Evolutionary conservation across 1,140 invertebrate species (phyloP), one percentile per base, ranked within the genome.

Genomic region (Caenorhabditis remanei): DNA sequence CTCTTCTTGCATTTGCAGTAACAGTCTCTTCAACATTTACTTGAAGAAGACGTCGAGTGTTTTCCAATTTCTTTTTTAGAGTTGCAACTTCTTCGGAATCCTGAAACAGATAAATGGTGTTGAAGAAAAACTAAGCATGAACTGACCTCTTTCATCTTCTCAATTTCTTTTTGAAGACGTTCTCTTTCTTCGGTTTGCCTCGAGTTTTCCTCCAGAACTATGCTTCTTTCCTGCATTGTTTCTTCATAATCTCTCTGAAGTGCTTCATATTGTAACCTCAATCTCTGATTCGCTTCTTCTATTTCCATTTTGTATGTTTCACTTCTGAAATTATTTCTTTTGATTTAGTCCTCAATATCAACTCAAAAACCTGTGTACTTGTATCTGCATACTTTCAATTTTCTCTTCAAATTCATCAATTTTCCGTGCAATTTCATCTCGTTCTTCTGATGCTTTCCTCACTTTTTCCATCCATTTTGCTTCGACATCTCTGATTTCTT

Each of bases 181-280:
- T 88, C 87, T 55, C 50, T 63, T 55, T 89, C 88, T 67, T 89
- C 88, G 4, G 46, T 55, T 13, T 90, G 65, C 5, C 88, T 83
- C 16, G 67, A 61, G 50, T 89, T 89, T 63, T 88, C 88, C 46
- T 88, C 88, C 41, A 88, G 61, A n/a, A 88, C 88, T 9, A 71
- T 88, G 63, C 84, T 88, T 56, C 86, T 43, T 41, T 88, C 88
- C 61, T 82, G 61, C 88, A 89, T 89, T 14, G 88, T 89, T 56
- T 89, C 88, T 61, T 89, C 88, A 41, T 89, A 89, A 56, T 89
- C 88, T n/a, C 71, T 56, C 24, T 83, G 84, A n/a, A 89, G 56
- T 41, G 58, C 56, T 71, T 89, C 88, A 43, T 82, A 79, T 43
- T 89, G 88, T 24, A 32, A 41, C 46, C 85, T 32, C n/a, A 88